Conservation (phyloP, 1,140 invertebrate genomes). For the Ruditapes philippinarum region DNA sequence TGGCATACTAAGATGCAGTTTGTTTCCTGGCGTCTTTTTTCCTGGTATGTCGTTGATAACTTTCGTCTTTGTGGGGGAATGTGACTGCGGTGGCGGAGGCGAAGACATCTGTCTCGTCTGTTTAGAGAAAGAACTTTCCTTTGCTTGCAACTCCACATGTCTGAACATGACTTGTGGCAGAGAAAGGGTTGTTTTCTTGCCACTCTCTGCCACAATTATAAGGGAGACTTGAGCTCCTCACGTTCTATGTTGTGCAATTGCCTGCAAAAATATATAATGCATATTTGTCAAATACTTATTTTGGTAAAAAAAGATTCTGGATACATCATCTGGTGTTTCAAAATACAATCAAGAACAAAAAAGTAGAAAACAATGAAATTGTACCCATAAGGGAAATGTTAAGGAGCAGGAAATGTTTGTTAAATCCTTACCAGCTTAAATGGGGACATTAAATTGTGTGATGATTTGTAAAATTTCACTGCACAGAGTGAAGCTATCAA, state of each 20-base stretch:
- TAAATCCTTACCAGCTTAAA: neutral
- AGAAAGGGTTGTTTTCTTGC: neutral
- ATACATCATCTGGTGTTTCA: neutral
- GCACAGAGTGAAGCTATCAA: slow-evolving; percentile 18
- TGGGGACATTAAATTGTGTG: neutral
- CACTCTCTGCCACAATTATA: neutral
- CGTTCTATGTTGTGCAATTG: neutral
- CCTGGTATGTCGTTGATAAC: neutral
- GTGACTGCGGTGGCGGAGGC: neutral
- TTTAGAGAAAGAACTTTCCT: neutral
- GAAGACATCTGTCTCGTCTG: neutral
- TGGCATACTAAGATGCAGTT: too few relatives aligned
- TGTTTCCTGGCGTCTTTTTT: neutral
- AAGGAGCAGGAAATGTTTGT: neutral
- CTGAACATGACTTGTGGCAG: neutral
- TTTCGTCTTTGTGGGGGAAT: neutral
- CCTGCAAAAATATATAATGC: neutral
- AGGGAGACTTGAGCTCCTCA: too few relatives aligned
- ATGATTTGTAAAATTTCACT: slow-evolving; percentile 21
- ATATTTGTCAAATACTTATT: neutral
- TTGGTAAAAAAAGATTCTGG: neutral
- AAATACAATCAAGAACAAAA: slow-evolving; percentile 18
- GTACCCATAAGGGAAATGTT: slow-evolving; percentile 16
- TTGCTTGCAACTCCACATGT: neutral
- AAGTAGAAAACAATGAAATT: slow-evolving; percentile 26